These are phyloP conservation scores for Myotis brandtii DNA, from an alignment of 2,113 vertebrate genomes.

Conservation along the genomic window DNA sequence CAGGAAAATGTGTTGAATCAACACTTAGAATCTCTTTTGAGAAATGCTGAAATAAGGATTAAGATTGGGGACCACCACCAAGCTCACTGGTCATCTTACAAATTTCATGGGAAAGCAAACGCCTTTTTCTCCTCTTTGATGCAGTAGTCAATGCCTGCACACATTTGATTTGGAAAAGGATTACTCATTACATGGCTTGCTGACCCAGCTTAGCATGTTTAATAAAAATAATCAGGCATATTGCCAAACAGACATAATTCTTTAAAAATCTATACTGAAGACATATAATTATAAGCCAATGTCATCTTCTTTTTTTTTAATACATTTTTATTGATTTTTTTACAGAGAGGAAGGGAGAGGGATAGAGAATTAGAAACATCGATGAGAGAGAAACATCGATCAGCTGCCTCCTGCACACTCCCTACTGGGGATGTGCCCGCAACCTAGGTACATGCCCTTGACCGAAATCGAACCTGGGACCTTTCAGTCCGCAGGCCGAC, in stretches of 20 bases:
- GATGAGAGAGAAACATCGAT: too few relatives aligned
- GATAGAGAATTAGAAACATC: too few relatives aligned
- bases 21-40: conserved; percentile 38
- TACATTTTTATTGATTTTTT: too few relatives aligned
- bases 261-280: background rate
- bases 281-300: background rate
- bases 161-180: background rate
- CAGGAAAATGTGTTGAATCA: conserved; percentile 51
- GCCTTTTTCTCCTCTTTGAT: background rate
- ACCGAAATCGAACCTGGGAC: too few relatives aligned
- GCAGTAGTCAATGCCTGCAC: fast-evolving
- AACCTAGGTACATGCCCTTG: too few relatives aligned
- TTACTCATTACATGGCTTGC: background rate
- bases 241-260: background rate
- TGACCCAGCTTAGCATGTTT: fast-evolving
- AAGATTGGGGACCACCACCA: fast-evolving
- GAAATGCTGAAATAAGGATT: background rate
- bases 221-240: background rate
- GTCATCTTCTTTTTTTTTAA: too few relatives aligned
- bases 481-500: too few relatives aligned
- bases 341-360: too few relatives aligned
- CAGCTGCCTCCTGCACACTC: too few relatives aligned
- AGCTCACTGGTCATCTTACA: background rate
- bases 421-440: too few relatives aligned
- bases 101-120: background rate